These are phyloP conservation scores for Campoplex nolae DNA, from an alignment of 2,888 invertebrate genomes.

Conservation along the genomic window DNA sequence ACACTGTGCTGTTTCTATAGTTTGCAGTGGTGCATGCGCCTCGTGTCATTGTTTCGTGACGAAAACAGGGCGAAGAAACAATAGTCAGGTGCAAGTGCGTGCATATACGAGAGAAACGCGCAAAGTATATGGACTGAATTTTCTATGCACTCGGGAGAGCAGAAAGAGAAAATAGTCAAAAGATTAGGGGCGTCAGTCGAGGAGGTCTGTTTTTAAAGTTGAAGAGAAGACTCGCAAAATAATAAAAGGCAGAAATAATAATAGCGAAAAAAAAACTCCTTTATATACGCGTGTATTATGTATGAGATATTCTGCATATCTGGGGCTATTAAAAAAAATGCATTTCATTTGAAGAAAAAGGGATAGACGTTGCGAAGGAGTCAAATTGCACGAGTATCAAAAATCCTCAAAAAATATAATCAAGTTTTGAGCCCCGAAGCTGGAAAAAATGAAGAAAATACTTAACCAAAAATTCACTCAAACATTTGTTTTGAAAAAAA, in stretches of 20 bases:
- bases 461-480: neutral
- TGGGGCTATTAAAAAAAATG: neutral
- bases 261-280: neutral
- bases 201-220: constrained; percentile 8
- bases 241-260: constrained; percentile 16
- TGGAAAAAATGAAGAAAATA: neutral
- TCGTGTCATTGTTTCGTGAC: constrained; percentile 42
- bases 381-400: neutral
- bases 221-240: constrained; percentile 19
- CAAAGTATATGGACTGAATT: neutral
- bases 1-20: constrained; percentile 14
- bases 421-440: neutral
- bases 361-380: neutral
- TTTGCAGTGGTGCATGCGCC: constrained; percentile 7
- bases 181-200: constrained; percentile 1
- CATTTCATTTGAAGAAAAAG: neutral
- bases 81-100: constrained; percentile 31
- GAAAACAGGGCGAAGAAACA: constrained; percentile 44
- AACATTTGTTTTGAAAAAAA: neutral
- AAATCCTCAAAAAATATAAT: neutral
- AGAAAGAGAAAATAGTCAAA: constrained; percentile 31
- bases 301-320: neutral
- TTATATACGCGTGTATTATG: neutral
- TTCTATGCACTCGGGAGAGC: constrained; percentile 18
- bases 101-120: constrained; percentile 1